Conservation (phyloP, 2,888 invertebrate species). For the Kuschelorhynchus macadamiae region DNA sequence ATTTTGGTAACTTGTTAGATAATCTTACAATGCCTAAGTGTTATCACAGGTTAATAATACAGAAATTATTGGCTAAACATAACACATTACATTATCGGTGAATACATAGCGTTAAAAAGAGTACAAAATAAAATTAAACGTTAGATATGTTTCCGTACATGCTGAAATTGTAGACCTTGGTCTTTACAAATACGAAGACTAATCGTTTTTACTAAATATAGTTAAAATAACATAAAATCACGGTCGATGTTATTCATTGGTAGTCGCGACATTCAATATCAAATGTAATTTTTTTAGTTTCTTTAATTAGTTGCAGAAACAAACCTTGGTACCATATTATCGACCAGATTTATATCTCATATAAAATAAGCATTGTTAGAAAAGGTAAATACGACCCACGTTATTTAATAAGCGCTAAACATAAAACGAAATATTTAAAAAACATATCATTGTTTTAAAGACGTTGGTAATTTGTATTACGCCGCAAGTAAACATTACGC, state of each 20-base stretch:
- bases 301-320: slow-evolving; percentile 15
- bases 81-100: background rate
- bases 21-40: slow-evolving; percentile 16
- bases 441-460: slow-evolving; percentile 18
- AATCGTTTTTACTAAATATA: slow-evolving; percentile 29
- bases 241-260: slow-evolving; percentile 23
- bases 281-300: slow-evolving; percentile 12
- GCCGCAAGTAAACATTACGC: slow-evolving; percentile 35
- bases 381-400: slow-evolving; percentile 18
- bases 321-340: slow-evolving; percentile 17
- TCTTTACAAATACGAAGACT: slow-evolving; percentile 28
- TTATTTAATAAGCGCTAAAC: slow-evolving; percentile 31
- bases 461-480: slow-evolving; percentile 27
- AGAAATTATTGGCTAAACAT: background rate
- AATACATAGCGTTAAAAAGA: background rate
- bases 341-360: slow-evolving; percentile 8
- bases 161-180: slow-evolving; percentile 19
- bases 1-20: slow-evolving; percentile 17
- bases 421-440: slow-evolving; percentile 32
- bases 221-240: slow-evolving; percentile 19
- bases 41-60: slow-evolving; percentile 39
- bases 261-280: slow-evolving; percentile 23
- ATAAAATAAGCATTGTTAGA: slow-evolving; percentile 20
- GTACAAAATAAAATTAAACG: background rate
- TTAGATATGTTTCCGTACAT: background rate